These are phyloP conservation scores for Sebastiscus tertius DNA, from an alignment of 2,797 vertebrate genomes.

Conservation along the genomic window DNA sequence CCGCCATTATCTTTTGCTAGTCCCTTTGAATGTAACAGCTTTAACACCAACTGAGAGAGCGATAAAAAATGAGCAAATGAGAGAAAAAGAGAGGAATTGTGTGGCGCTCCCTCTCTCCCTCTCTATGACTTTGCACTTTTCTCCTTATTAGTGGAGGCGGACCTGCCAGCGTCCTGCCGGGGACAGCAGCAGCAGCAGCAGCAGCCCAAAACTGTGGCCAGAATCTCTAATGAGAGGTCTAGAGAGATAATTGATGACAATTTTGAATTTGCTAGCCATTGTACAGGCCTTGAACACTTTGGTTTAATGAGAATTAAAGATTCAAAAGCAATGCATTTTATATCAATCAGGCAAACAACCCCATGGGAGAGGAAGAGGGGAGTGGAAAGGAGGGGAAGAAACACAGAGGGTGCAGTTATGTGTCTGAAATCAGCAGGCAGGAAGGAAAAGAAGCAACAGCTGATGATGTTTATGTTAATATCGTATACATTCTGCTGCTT, in stretches of 20 bases:
- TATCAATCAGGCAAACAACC: slow-evolving; percentile 70
- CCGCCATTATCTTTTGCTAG: not conserved
- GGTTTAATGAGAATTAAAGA: slow-evolving; percentile 78
- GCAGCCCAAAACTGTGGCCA: slow-evolving; percentile 58
- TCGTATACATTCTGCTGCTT: not conserved
- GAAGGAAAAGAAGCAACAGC: slow-evolving; percentile 4
- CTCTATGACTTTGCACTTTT: slow-evolving; percentile 80
- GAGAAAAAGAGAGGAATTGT: slow-evolving; percentile 13
- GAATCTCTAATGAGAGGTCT: slow-evolving; percentile 77
- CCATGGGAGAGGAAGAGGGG: slow-evolving; percentile 27
- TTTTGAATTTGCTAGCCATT: slow-evolving; percentile 67
- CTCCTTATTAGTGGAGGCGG: slow-evolving; percentile 64
- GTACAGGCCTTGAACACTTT: slow-evolving; percentile 48
- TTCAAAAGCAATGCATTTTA: slow-evolving; percentile 75
- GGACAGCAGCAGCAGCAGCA: slow-evolving; percentile 51
- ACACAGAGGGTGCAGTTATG: not conserved
- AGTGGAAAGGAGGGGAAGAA: not conserved
- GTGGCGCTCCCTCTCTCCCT: slow-evolving; percentile 10
- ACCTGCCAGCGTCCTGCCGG: slow-evolving; percentile 52
- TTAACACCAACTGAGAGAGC: not conserved
- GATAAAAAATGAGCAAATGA: slow-evolving; percentile 32
- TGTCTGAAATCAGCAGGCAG: slow-evolving; percentile 26
- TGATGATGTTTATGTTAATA: slow-evolving; percentile 6
- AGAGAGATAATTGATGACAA: slow-evolving; percentile 68
- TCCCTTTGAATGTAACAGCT: slow-evolving; percentile 10